Evolutionary conservation across 2,113 vertebrate species (phyloP), one percentile per base, ranked within the genome.

Genomic region (Tympanuchus pallidicinctus): DNA sequence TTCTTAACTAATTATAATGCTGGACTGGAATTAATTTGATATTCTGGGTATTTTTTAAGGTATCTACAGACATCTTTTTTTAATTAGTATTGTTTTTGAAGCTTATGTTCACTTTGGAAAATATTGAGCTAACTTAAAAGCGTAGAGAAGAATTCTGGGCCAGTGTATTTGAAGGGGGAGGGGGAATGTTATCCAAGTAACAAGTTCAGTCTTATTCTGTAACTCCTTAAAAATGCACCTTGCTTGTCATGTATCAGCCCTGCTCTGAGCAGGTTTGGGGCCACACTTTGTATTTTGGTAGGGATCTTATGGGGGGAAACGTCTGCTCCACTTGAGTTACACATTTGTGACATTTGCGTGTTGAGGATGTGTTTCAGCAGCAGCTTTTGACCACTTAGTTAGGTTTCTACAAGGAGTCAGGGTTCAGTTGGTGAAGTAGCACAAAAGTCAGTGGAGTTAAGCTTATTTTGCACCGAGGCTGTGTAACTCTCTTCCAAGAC

Each of bases 41-140:
- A 97, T 97, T 96, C 94, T 94, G 88, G 87, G 82, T 97, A 96
- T 97, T 98, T 98, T 96, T 97, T 97, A 97, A 98, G 91, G 89
- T 97, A 96, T 97, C 98, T 97, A 97, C 11, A 32, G 96, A 96
- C 96, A 96, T 97, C 91, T 97, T 94, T 96, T 93, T 97, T 94
- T 72, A 98, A 97, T 96, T 95, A 94, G 88, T 96, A 94, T 98
- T 97, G 95, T 66, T 98, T 93, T 96, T 85, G 95, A 84, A 97
- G 96, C 92, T 96, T 94, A 91, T 82, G 88, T 95, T 96, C 90
- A 65, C 93, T 96, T 96, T 93, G 72, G 72, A 88, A 97, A 96
- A 96, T 96, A 88, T 59, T 96, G 90, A 97, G 89, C 81, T 94
- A 86, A 94, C 94, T 96, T 93, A 86, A 93, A 97, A 82, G 91